Base-by-base conservation (phyloP, 1,140 invertebrate genomes). In the Drosophila sproati region DNA sequence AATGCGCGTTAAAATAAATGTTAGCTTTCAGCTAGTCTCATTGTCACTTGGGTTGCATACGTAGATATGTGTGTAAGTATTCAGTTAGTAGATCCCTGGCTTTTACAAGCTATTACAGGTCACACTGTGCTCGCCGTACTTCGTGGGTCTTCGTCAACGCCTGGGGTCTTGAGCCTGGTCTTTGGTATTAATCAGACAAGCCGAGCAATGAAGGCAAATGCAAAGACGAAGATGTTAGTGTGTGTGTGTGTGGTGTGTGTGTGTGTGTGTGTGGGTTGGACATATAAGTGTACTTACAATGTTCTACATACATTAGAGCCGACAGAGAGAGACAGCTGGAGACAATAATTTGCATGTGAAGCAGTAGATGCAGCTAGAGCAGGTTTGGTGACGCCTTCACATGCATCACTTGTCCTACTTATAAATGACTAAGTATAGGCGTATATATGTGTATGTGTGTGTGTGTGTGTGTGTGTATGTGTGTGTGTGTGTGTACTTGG, bases 361-460 rank as follows among this genome's bases (percentile, higher is more conserved):
- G 56, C 67, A 51, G 57, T 59, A 48, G 41, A 39, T 39, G 47
- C 29, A 12, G 69, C 54, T 60, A 31, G 37, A 50, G 54, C 55
- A 32, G 59, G 7, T 45, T 32, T 7, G 45, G 54, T 37, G 60
- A 47, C 39, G 8, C 55, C 68, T 73, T 48, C 61, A 37, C 68
- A 64, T 59, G 68, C 60, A 47, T 45, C 73, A 71, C 73, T 76
- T 76, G 68, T 52, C 71, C 67, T 60, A 64, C 73, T 75, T 75
- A 75, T 37, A 63, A 73, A 39, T 59, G 54, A 51, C 43, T 57
- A 20, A 10, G 31, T 43, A 10, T 32, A 29, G n/a, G n/a, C 12
- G 39, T 45, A 37, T 20, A 29, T 7, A 28, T 20, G 10, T 57
- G 41, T 45, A 4, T 55, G 6, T 12, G 10, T 50, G 47, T 41